Percentiles rank a stretch among this genome's conserved stretches.
These are phyloP conservation scores for Heliangelus exortis DNA, from an alignment of 2,797 vertebrate genomes.

Conservation along the genomic window DNA sequence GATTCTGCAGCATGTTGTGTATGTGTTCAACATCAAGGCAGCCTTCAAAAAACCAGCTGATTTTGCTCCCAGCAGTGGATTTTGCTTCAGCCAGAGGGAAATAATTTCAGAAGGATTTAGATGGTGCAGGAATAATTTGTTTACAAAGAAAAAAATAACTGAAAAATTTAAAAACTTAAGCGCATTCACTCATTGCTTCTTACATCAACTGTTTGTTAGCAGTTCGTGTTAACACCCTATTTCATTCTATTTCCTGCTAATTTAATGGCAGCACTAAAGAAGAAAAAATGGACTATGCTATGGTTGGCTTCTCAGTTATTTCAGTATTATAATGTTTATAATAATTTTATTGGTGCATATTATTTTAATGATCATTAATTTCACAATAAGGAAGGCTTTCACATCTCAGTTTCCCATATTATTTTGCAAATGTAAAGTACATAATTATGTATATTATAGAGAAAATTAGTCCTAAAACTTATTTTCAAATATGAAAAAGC, in stretches of 20 bases:
- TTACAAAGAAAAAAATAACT: not conserved
- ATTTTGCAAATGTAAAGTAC: not conserved
- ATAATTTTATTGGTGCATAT: not conserved
- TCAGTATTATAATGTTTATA: not conserved
- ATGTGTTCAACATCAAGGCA: not conserved
- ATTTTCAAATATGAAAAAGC: not conserved
- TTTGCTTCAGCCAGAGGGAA: conserved; percentile 20
- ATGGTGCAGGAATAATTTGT: conserved; percentile 8
- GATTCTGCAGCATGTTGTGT: not conserved
- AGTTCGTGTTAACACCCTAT: not conserved
- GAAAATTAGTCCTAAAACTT: not conserved
- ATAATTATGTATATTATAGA: not conserved
- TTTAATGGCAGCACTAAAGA: not conserved
- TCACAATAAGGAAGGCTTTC: not conserved
- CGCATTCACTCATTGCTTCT: not conserved
- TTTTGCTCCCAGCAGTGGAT: conserved; percentile 5
- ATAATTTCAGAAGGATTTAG: conserved; percentile 6
- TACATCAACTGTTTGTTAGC: not conserved
- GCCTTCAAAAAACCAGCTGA: not conserved
- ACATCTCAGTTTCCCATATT: not conserved
- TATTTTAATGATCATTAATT: conserved; percentile 3
- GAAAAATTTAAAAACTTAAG: not conserved
- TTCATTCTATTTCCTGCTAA: not conserved
- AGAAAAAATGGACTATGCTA: not conserved
- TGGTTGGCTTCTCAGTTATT: not conserved